A percentile compares a stretch with the other conserved stretches of the same genome.
phyloP scores from a whole-genome alignment of 2,888 invertebrate genomes.

The Argyresthia albistria region DNA sequence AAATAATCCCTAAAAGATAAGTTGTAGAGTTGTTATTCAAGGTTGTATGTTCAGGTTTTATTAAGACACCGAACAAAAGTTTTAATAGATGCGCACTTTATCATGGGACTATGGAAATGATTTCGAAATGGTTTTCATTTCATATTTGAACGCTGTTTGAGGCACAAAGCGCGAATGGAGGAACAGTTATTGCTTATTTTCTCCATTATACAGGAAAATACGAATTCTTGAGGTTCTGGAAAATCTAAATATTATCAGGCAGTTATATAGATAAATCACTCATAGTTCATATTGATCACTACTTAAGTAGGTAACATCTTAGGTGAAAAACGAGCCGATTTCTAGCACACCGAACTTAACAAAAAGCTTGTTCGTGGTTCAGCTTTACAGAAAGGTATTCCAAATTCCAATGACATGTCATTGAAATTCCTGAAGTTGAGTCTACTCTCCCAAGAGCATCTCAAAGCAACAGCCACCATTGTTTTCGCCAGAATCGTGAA shows the following conservation, averaged over 20 bases:
- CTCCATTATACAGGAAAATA: too few relatives aligned
- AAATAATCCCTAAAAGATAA: neutral
- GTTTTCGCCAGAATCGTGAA: neutral
- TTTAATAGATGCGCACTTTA: constrained; percentile 46
- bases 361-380: too few relatives aligned
- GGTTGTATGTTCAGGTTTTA: neutral
- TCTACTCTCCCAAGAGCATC: neutral
- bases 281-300: too few relatives aligned
- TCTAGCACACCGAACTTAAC: too few relatives aligned
- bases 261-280: too few relatives aligned
- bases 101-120: constrained; percentile 27
- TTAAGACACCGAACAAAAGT: constrained; percentile 25
- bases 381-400: too few relatives aligned
- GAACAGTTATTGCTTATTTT: too few relatives aligned
- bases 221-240: too few relatives aligned
- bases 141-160: neutral
- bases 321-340: too few relatives aligned
- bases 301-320: too few relatives aligned
- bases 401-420: too few relatives aligned
- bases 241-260: too few relatives aligned
- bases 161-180: neutral
- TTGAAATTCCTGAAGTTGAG: neutral
- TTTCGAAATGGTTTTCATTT: constrained; percentile 12
- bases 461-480: neutral
- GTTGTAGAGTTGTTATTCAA: neutral